Evolutionary conservation across 2,888 invertebrate genomes (phyloP), one percentile per base, ranked within the genome.

Genomic region (Hesperia comma): DNA sequence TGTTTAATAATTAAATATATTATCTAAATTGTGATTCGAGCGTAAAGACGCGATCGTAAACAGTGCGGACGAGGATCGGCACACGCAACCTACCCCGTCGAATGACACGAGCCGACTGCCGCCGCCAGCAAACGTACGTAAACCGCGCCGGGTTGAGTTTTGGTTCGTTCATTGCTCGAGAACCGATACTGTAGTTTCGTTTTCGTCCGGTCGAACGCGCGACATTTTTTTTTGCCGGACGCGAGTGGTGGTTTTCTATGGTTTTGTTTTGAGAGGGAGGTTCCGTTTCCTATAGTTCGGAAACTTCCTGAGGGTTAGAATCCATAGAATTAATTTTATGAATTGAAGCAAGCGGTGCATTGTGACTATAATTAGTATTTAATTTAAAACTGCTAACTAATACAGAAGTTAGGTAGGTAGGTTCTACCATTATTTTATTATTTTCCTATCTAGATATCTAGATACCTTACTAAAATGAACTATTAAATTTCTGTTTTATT

Each of bases 51-150:
- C 88, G 87, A 86, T 75, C 77, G 79, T 78, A 80, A 84, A 86
- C 83, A 85, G 86, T 79, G 79, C 40, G 57, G 71, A 72, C 41
- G 57, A 33, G 68, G 68, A 75, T 75, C 75, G 73, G 78, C 83
- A 79, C 87, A 69, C 73, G 71, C 83, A 75, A 69, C 78, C 83
- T 76, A 69, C 77, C 74, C 75, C 55, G 60, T 57, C 76, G 77
- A 82, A 76, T 77, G 85, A 82, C 82, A 79, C 78, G 77, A 77
- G 81, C 85, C 81, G 85, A 92, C 91, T 92, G 87, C 84, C 64
- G 75, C 40, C 3, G 19, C 19, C 12, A n/a, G 5, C 19, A 21
- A 26, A 26, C 26, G 26, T n/a, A 26, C 26, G 26, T 5, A 26
- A 26, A 26, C 26, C 26, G 26, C 26, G 26, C 26, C 26, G 26